These are phyloP conservation scores for Entomobrya proxima DNA, from an alignment of 2,888 invertebrate species.

Conservation along the genomic window DNA sequence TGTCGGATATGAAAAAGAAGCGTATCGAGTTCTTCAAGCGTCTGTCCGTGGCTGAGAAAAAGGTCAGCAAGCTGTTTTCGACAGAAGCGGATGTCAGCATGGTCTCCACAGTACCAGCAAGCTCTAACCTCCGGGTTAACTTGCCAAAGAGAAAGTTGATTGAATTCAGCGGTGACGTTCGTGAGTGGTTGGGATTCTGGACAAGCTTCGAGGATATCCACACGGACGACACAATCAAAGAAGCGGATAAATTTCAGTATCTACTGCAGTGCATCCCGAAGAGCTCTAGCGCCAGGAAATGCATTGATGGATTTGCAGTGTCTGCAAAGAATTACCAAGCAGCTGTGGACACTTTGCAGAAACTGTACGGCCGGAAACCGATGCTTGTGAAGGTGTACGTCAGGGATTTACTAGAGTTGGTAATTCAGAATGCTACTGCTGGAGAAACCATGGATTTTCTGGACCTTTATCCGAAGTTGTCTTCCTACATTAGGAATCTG, in stretches of 20 bases:
- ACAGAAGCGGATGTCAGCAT: no score
- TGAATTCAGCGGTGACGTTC: constrained; percentile 25
- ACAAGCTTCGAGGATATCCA: constrained; percentile 5
- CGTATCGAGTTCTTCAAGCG: no score
- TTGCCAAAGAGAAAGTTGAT: not conserved
- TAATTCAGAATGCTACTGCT: not conserved
- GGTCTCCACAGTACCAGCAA: no score
- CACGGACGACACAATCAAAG: not conserved
- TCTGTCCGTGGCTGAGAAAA: no score
- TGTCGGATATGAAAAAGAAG: no score
- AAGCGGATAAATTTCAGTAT: constrained; percentile 37
- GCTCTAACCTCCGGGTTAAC: no score
- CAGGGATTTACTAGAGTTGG: constrained; percentile 37
- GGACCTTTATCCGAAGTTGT: not conserved
- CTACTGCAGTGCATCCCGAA: not conserved
- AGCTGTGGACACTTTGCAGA: constrained; percentile 29
- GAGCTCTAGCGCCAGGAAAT: not conserved
- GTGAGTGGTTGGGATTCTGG: constrained; percentile 33
- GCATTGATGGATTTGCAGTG: not conserved
- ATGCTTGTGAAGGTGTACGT: constrained; percentile 50
- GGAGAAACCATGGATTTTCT: not conserved
- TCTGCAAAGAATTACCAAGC: not conserved
- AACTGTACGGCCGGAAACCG: constrained; percentile 6
- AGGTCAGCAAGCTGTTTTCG: no score
- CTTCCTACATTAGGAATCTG: not conserved